Evolutionary conservation across 2,113 vertebrate species (phyloP), one percentile per base, ranked within the genome.

Genomic region (Mus pahari): DNA sequence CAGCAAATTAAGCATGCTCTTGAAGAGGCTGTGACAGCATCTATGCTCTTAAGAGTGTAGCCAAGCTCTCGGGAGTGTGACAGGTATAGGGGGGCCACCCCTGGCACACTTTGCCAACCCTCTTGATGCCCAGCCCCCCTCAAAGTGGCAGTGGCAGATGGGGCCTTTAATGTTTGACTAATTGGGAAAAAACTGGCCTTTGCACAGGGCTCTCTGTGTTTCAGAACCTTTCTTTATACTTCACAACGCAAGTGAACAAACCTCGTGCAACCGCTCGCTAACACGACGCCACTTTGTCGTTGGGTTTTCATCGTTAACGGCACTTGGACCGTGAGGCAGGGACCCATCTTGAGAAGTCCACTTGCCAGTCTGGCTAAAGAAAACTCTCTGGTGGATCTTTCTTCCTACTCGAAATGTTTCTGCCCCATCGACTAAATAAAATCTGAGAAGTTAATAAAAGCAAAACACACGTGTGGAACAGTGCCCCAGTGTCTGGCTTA

Each of bases 171-270:
- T 11, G 39, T 22, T 0, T 4, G 50, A 53, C 36, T 79, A 39
- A 73, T 89, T 92, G 94, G 77, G 39, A 48, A 96, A 81, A 86
- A 83, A 66, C 94, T 92, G 94, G 95, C 64, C 58, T 71, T 14
- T 4, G 53, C 33, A 53, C 90, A 87, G 96, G 90, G 42, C 3
- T 0, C 90, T 55, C 86, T 89, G 77, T 68, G 91, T 60, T n/a
- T 86, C 14, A 36, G 91, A 87, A 48, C 53, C 58, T 84, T 87
- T 58, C 48, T 95, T 86, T 5, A 50, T 50, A 26, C 91, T 96
- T 97, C 90, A n/a, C 70, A n/a, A 81, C 91, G 90, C 73, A 90
- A 93, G 84, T 79, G 78, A 90, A 70, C 16, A 39, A 91, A 74
- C 77, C 68, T 4, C 11, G 45, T 96, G 92, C 89, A 83, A 92